phyloP scores from a whole-genome alignment of 2,888 invertebrate genomes.

The Augiades crinisus region DNA sequence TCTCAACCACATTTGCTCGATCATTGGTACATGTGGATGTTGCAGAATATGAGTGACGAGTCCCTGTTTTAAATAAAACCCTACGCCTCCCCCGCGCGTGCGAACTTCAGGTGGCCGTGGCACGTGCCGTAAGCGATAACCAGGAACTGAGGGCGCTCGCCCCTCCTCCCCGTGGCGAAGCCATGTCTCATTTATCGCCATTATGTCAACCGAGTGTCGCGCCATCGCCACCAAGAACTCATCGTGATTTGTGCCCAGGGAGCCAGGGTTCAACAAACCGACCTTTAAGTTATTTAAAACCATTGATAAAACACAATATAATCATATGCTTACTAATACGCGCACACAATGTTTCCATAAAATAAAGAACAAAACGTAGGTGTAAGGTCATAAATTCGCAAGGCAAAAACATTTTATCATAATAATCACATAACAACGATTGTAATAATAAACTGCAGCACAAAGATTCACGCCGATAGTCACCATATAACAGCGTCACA shows the following conservation, averaged over 20 bases:
- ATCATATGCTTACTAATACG: too few species aligned
- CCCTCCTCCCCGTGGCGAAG: slow-evolving; percentile 16
- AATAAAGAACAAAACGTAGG: too few species aligned
- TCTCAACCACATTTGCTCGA: slow-evolving; percentile 31
- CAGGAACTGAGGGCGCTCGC: slow-evolving; percentile 17
- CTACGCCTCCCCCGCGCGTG: slow-evolving; percentile 24
- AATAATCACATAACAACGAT: too few species aligned
- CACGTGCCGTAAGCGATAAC: slow-evolving; percentile 11
- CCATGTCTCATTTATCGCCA: slow-evolving; percentile 29
- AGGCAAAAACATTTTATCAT: too few species aligned
- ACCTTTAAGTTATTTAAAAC: slow-evolving; percentile 6
- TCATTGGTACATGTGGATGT: not conserved
- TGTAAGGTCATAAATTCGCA: too few species aligned
- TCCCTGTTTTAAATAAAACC: slow-evolving; percentile 14
- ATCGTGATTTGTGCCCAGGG: slow-evolving; percentile 7
- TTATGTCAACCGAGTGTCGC: slow-evolving; percentile 6
- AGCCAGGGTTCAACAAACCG: slow-evolving; percentile 17
- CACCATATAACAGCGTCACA: too few species aligned
- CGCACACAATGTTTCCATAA: too few species aligned
- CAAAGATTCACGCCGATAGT: too few species aligned
- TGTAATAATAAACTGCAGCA: too few species aligned
- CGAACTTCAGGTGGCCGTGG: slow-evolving; percentile 9
- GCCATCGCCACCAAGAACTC: slow-evolving; percentile 17
- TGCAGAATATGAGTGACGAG: not conserved
- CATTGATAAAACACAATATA: too few species aligned